phyloP scores from a whole-genome alignment of 2,113 vertebrate species.

The Atlantisia rogersi region DNA sequence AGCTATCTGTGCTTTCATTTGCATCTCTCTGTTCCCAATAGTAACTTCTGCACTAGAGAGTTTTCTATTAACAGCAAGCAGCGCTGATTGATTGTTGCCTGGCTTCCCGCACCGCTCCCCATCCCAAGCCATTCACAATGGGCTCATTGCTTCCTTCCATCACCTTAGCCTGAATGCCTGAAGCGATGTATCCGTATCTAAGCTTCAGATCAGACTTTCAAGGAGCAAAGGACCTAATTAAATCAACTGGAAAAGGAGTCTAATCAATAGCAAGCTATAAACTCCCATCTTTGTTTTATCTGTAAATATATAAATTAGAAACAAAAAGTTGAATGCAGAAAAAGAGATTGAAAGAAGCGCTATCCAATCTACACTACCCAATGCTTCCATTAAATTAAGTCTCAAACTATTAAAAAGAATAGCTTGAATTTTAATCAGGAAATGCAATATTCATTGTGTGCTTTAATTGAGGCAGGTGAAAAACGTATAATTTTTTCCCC shows the following conservation, averaged over 20 bases:
- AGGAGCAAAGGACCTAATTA: slow-evolving; percentile 57
- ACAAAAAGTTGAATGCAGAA: slow-evolving; percentile 3
- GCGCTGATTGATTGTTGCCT: neutral
- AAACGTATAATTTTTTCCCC: neutral
- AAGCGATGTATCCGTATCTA: neutral
- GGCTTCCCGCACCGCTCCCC: neutral
- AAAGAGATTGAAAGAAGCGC: neutral
- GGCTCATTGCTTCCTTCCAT: slow-evolving; percentile 9
- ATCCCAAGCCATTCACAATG: neutral
- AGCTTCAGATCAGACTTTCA: slow-evolving; percentile 52
- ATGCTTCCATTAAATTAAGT: slow-evolving; percentile 8
- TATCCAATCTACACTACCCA: neutral
- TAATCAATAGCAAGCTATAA: slow-evolving; percentile 58
- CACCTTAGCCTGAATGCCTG: slow-evolving; percentile 25
- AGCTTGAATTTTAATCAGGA: slow-evolving; percentile 27
- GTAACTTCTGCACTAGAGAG: neutral
- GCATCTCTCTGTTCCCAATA: neutral
- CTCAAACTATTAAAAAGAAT: neutral
- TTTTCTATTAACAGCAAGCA: neutral
- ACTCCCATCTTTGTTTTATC: slow-evolving; percentile 42
- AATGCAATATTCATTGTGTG: neutral
- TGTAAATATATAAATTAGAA: slow-evolving; percentile 45
- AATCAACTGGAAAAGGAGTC: slow-evolving; percentile 44
- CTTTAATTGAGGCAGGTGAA: slow-evolving; percentile 7
- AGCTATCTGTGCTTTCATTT: neutral